These are phyloP conservation scores for Meta bourneti DNA, from an alignment of 2,888 invertebrate species.

Conservation along the genomic window DNA sequence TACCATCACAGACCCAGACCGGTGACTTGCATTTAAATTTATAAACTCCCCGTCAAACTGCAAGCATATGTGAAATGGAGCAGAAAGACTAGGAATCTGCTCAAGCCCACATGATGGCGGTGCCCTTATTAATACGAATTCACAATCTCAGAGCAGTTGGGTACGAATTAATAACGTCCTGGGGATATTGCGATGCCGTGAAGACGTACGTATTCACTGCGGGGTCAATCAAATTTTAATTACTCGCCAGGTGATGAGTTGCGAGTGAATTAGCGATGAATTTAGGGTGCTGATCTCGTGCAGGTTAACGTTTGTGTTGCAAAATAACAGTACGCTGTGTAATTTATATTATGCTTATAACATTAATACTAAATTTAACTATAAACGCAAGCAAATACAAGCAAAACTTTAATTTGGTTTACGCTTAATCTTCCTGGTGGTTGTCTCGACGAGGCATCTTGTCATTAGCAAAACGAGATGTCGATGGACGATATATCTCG, in stretches of 20 bases:
- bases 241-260: not conserved
- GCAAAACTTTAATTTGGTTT: no score
- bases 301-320: conserved; percentile 3
- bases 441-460: no score
- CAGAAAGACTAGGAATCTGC: conserved; percentile 4
- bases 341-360: no score
- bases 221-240: conserved; percentile 31
- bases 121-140: conserved; percentile 27
- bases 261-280: not conserved
- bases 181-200: conserved; percentile 5
- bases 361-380: no score
- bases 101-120: not conserved
- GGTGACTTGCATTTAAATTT: conserved; percentile 35
- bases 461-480: no score
- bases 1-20: not conserved
- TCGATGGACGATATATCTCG: no score
- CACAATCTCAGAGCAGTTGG: conserved; percentile 7
- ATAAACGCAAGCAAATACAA: no score
- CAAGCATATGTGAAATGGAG: conserved; percentile 10
- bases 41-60: conserved; percentile 3
- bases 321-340: no score
- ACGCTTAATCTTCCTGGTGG: no score
- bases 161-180: conserved; percentile 20
- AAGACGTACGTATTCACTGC: not conserved
- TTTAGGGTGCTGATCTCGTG: not conserved